These are phyloP conservation scores for Arvicanthis niloticus DNA, from an alignment of 2,113 vertebrate genomes.

Conservation along the genomic window DNA sequence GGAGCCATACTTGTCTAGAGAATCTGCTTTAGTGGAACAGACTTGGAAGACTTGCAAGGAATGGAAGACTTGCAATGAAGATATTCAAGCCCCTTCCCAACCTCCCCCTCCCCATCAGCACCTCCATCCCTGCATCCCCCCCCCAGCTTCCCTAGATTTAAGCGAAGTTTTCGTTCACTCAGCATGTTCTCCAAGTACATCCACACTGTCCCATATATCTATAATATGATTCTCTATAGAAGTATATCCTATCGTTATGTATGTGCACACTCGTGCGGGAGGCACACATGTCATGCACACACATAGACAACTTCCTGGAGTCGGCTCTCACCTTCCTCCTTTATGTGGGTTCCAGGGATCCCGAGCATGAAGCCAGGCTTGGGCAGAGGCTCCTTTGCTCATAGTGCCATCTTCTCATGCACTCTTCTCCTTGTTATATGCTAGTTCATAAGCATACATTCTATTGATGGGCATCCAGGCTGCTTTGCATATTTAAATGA, in stretches of 20 bases:
- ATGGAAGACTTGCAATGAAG: not conserved
- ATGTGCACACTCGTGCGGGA: not conserved
- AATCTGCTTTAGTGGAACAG: not conserved
- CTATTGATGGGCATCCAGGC: not conserved
- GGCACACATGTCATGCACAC: too few relatives aligned
- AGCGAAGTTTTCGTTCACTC: not conserved
- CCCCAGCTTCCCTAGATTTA: not conserved
- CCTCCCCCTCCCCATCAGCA: not conserved
- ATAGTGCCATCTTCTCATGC: too few relatives aligned
- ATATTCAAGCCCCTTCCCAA: fast-evolving
- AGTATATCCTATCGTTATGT: not conserved
- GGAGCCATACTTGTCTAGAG: too few relatives aligned
- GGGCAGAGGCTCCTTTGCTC: not conserved
- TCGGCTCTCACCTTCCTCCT: not conserved
- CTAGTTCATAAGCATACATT: not conserved
- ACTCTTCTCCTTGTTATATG: not conserved
- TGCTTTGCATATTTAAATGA: not conserved
- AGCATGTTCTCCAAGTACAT: too few relatives aligned
- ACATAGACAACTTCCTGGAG: too few relatives aligned
- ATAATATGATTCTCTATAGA: not conserved
- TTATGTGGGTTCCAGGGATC: too few relatives aligned
- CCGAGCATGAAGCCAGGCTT: not conserved
- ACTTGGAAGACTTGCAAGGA: not conserved
- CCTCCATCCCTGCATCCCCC: not conserved
- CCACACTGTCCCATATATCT: not conserved